Evolutionary conservation across 2,113 vertebrate species (phyloP).

Genomic region (Pseudorasbora parva): DNA sequence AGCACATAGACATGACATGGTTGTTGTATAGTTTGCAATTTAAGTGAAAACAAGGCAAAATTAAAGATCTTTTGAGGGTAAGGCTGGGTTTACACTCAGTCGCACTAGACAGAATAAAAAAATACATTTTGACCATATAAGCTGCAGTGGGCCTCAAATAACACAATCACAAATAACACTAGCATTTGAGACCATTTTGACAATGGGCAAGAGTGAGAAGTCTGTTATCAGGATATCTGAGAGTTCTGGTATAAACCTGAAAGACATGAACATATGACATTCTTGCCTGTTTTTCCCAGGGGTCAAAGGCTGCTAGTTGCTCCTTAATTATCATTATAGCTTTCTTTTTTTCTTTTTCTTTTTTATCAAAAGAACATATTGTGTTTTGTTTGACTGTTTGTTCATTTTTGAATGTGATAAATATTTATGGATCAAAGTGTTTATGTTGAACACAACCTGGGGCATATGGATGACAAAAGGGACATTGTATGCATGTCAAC

Average conservation of each 20-base stretch:
- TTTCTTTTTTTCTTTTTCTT: conserved; percentile 48
- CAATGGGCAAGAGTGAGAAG: not conserved
- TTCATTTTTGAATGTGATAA: conserved; percentile 64
- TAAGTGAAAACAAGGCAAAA: conserved; percentile 10
- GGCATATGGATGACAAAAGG: conserved; percentile 75
- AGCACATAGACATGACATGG: conserved; percentile 35
- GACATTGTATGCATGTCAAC: conserved; percentile 57
- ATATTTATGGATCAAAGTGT: conserved; percentile 66
- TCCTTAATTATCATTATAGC: conserved; percentile 37
- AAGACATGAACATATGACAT: conserved; percentile 5
- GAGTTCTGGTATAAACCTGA: conserved; percentile 8
- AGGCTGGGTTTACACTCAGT: conserved; percentile 29
- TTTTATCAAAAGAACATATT: conserved; percentile 60
- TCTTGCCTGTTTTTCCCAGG: not conserved
- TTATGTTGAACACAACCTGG: conserved; percentile 72
- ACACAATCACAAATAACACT: not conserved
- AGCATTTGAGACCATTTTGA: not conserved
- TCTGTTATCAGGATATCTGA: not conserved
- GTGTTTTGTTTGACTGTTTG: conserved; percentile 57
- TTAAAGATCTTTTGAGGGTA: conserved; percentile 9
- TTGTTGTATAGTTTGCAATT: conserved; percentile 42
- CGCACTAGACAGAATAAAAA: conserved; percentile 3
- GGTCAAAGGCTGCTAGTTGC: conserved; percentile 46
- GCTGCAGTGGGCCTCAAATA: not conserved
- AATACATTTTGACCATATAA: not conserved